Evolutionary conservation across 92 coral and sea anemone genomes (phyloP), one percentile per base, ranked within the genome.

Genomic region (Palythoa caribaeorum): DNA sequence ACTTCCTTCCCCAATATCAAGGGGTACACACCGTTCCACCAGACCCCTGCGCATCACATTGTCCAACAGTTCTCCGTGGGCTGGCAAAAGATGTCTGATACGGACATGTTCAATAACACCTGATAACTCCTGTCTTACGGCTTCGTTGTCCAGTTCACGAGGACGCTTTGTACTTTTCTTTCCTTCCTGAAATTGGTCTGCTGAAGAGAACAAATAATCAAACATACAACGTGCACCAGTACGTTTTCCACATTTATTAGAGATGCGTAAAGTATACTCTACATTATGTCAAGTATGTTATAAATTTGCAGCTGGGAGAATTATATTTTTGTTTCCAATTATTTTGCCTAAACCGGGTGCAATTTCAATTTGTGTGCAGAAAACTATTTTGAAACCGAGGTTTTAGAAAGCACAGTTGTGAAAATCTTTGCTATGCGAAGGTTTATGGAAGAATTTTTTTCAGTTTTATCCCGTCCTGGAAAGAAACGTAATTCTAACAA

Each of bases 1-100:
- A 74, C 95, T 94, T 5, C 98, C 98, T 83, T 97, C 95, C 20
- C 98, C 99, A 11, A 97, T 97, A 60, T 97, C 99, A 59, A 97
- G 87, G 1, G 99, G 99, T 96, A 97, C 95, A 5, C 96, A 95
- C 47, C 96, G 90, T 76, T 95, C 96, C 62, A 92, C 90, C 7
- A 97, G 84, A n/a, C 98, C 94, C 47, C 96, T 89, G 28, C 89
- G 94, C 83, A 97, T 92, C 70, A 96, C 98, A 19, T 92, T 85
- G 77, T 95, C 94, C 38, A 95, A 81, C 13, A 97, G 84, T 12
- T 88, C 96, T 16, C 97, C 91, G 53, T 97, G 97, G 4, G 91
- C 87, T 6, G 99, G 99, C 12, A 97, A 73, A 55, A 97, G 87
- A 78, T 97, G 99, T 53, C 95, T 92, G 17, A 97, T 93, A 74